Base-by-base conservation (phyloP, 2,797 vertebrate genomes). In the Benthosema pterotum region DNA sequence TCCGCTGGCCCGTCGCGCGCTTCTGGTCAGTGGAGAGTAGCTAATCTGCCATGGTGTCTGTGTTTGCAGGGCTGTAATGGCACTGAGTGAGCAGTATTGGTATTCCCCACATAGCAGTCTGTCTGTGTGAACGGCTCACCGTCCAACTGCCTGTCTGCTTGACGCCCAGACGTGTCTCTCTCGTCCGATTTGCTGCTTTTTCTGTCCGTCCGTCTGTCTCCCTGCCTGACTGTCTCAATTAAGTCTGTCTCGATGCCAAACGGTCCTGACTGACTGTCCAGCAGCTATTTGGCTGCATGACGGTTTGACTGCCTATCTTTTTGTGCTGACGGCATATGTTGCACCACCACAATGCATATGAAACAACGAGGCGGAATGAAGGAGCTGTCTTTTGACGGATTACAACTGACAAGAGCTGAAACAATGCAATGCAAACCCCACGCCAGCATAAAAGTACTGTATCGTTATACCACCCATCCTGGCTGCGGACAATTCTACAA, bases 21-120 rank as follows among this genome's bases (percentile, higher is more conserved):
- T 47, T 63, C 66, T 60, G 63, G 69, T 73, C 66, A 64, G 67
- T 48, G 71, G 74, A 78, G 69, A 80, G 63, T 57, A 62, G 43
- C 78, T 79, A 75, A 72, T 83, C 78, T 79, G 59, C 69, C 52
- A 17, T 69, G 64, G 67, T 70, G 65, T 79, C 77, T 80, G 77
- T 65, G 71, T 74, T 69, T 78, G 65, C 52, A 19, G 19, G 57
- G 56, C 69, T 69, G 48, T 51, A 69, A 68, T 28, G 8, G 43
- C 58, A 0, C 52, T 42, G 61, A 66, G 69, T 75, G 58, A 56
- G 18, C 57, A 57, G 59, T 72, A 61, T 75, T 80, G 68, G 74
- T 77, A 79, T 80, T 80, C 72, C 67, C 76, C 5, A 16, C 62
- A 57, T 63, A 47, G 52, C 43, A 54, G 46, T 48, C 16, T 60